Conservation (phyloP, 2,797 vertebrate species). For the Parauchenoglanis punctatus region DNA sequence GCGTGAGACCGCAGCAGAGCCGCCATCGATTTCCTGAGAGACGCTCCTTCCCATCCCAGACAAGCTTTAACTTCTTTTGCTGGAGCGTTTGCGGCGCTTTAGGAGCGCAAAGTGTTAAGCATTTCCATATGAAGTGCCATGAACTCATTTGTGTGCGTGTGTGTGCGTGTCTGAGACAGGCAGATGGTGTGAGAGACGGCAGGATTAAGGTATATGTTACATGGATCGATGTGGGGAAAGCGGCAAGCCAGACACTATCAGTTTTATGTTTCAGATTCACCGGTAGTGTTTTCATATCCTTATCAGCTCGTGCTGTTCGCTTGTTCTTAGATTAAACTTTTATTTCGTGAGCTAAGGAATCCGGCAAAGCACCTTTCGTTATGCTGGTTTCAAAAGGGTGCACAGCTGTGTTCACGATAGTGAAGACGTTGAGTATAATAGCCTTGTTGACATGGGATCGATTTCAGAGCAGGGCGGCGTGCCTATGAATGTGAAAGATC, state of each 20-base stretch:
- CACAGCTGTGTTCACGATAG: background rate
- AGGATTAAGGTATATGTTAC: slow-evolving; percentile 22
- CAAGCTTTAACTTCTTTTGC: background rate
- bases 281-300: background rate
- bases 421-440: background rate
- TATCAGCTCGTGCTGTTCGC: background rate
- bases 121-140: background rate
- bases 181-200: background rate
- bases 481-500: slow-evolving; percentile 20
- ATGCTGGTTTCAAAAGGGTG: background rate
- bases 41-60: background rate
- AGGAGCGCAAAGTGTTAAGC: background rate
- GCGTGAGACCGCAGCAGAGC: slow-evolving; percentile 32
- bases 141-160: background rate
- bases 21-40: slow-evolving; percentile 34
- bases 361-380: background rate
- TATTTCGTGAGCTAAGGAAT: background rate
- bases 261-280: slow-evolving; percentile 11
- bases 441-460: slow-evolving; percentile 10
- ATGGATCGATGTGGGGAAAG: slow-evolving; percentile 17
- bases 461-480: background rate
- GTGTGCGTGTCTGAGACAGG: background rate
- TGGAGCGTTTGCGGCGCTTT: background rate
- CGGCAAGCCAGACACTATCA: background rate
- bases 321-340: background rate